Percentiles rank a stretch among this genome's conserved stretches.
phyloP scores from a whole-genome alignment of 2,797 vertebrate genomes.

The Phaenicophaeus curvirostris region DNA sequence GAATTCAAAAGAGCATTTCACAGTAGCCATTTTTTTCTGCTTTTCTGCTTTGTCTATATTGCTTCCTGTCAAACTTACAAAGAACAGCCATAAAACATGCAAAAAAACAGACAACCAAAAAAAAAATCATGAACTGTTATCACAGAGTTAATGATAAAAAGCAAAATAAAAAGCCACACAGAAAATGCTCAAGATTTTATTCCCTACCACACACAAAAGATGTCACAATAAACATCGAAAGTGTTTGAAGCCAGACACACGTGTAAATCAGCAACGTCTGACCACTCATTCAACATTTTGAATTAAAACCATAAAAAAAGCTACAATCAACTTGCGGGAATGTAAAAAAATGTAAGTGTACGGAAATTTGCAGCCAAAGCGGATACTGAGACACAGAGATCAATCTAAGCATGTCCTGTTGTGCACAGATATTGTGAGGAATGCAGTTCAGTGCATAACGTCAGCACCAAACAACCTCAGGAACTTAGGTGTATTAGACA shows the following conservation, averaged over 20 bases:
- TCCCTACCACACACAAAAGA: neutral
- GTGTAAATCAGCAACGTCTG: neutral
- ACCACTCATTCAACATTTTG: neutral
- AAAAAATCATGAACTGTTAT: neutral
- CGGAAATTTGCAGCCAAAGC: neutral
- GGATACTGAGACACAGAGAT: neutral
- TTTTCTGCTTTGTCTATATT: neutral
- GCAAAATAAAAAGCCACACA: neutral
- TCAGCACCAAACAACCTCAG: neutral
- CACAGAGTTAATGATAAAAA: neutral
- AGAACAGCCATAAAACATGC: neutral
- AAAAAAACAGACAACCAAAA: neutral
- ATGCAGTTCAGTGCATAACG: neutral
- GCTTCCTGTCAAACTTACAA: neutral
- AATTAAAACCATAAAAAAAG: neutral
- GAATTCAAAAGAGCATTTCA: neutral
- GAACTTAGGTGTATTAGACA: neutral
- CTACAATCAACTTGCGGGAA: neutral
- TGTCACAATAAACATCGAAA: neutral
- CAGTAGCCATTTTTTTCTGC: neutral
- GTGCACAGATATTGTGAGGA: neutral
- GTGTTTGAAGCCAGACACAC: neutral
- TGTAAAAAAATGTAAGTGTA: neutral
- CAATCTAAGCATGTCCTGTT: neutral
- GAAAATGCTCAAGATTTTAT: conserved; percentile 20